Conservation (phyloP, 2,888 invertebrate species). For the Andrena fulva region DNA sequence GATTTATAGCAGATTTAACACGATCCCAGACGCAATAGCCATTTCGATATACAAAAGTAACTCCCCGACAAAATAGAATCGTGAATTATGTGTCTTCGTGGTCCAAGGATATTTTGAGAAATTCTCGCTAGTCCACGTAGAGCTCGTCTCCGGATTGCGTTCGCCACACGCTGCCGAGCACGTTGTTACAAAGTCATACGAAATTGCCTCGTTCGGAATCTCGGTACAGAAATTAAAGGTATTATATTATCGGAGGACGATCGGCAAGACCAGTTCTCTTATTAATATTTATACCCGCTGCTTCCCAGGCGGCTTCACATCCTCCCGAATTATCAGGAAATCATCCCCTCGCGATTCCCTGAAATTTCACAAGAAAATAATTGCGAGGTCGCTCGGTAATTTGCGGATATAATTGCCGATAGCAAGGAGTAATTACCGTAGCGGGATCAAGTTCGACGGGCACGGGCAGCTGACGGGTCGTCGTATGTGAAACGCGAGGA, state of each 20-base stretch:
- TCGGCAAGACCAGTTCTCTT: slow-evolving; percentile 10
- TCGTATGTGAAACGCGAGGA: neutral
- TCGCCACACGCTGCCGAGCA: no score
- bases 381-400: slow-evolving; percentile 11
- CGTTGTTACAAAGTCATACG: neutral
- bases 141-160: no score
- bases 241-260: neutral
- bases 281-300: slow-evolving; percentile 12
- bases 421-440: slow-evolving; percentile 15
- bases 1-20: neutral
- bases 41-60: no score
- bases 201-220: neutral
- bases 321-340: neutral
- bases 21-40: neutral
- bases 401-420: slow-evolving; percentile 19
- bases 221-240: neutral
- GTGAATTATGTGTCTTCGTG: no score
- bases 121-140: no score
- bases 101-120: no score
- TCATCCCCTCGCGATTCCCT: neutral
- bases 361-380: slow-evolving; percentile 6
- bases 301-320: neutral
- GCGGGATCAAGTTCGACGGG: slow-evolving; percentile 13
- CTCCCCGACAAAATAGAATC: no score
- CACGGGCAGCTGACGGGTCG: neutral